Conservation (phyloP, 1,140 invertebrate species). For the Listronotus bonariensis region DNA sequence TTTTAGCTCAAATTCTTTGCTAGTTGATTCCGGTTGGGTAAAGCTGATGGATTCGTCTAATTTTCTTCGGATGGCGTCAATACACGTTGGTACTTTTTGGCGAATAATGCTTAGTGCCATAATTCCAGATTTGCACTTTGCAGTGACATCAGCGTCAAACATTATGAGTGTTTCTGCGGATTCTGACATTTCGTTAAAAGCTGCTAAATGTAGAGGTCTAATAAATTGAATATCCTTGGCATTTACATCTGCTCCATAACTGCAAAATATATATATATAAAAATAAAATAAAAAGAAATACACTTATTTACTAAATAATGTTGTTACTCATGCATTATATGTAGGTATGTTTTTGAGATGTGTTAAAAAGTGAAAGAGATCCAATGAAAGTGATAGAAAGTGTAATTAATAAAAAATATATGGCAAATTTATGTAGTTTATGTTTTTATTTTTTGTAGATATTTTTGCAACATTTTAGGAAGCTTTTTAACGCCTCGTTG, state of each 20-base stretch:
- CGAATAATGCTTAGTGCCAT: slow-evolving; percentile 80
- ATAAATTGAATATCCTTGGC: slow-evolving; percentile 85
- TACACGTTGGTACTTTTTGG: slow-evolving; percentile 77
- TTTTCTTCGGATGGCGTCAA: slow-evolving; percentile 75
- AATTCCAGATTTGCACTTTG: slow-evolving; percentile 78
- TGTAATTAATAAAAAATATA: too few relatives aligned
- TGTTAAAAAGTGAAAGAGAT: too few relatives aligned
- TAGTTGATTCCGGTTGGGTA: slow-evolving; percentile 71
- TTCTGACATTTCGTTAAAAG: slow-evolving; percentile 77
- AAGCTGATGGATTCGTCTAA: slow-evolving; percentile 76
- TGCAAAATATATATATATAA: neutral
- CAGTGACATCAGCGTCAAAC: slow-evolving; percentile 81
- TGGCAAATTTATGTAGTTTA: too few relatives aligned
- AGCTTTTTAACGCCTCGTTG: too few relatives aligned
- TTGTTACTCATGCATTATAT: too few relatives aligned
- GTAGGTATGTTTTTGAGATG: too few relatives aligned
- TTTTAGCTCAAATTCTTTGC: slow-evolving; percentile 76
- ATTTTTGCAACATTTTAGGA: too few relatives aligned
- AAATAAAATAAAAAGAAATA: neutral
- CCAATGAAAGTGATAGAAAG: too few relatives aligned
- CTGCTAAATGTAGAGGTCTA: slow-evolving; percentile 85
- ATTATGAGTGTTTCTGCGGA: slow-evolving; percentile 81
- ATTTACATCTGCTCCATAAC: slow-evolving; percentile 80
- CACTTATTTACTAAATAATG: neutral
- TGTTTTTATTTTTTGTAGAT: too few relatives aligned